Conservation (phyloP, 2,888 invertebrate genomes). For the Schrankia costaestrigalis region DNA sequence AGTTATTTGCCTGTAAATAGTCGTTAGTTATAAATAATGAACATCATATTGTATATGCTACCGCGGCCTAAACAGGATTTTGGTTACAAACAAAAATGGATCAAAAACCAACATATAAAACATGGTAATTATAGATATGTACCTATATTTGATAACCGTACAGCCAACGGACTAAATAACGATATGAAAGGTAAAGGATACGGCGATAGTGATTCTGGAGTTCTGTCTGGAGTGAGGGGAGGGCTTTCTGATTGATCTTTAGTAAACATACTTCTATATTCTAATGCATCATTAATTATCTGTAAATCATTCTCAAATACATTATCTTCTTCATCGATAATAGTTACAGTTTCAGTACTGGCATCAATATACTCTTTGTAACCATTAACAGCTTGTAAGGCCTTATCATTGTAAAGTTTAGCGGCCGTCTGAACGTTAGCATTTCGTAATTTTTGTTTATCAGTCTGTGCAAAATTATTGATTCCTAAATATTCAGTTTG, state of each 20-base stretch:
- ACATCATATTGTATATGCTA: slow-evolving; percentile 33
- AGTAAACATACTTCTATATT: slow-evolving; percentile 20
- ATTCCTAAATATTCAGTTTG: slow-evolving; percentile 51
- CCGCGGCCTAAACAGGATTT: slow-evolving; percentile 21
- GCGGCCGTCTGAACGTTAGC: slow-evolving; percentile 50
- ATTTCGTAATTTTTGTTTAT: slow-evolving; percentile 52
- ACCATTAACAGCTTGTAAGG: slow-evolving; percentile 43
- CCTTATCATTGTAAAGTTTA: slow-evolving; percentile 46
- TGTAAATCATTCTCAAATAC: slow-evolving; percentile 28
- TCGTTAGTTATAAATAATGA: slow-evolving; percentile 58
- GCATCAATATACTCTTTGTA: slow-evolving; percentile 39
- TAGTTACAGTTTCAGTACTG: slow-evolving; percentile 48
- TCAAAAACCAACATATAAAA: slow-evolving; percentile 41
- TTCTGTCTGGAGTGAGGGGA: slow-evolving; percentile 65
- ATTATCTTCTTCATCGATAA: slow-evolving; percentile 37
- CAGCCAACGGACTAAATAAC: slow-evolving; percentile 72
- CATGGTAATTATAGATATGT: slow-evolving; percentile 47
- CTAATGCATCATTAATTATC: slow-evolving; percentile 16
- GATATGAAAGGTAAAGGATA: slow-evolving; percentile 66
- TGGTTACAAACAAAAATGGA: slow-evolving; percentile 25
- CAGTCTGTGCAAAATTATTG: slow-evolving; percentile 57
- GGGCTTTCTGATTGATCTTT: slow-evolving; percentile 73
- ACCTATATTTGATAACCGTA: slow-evolving; percentile 76
- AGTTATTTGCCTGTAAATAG: slow-evolving; percentile 89
- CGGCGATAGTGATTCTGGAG: slow-evolving; percentile 40